Evolutionary conservation across 2,888 invertebrate genomes (phyloP).

Genomic region (Phengaris arion): DNA sequence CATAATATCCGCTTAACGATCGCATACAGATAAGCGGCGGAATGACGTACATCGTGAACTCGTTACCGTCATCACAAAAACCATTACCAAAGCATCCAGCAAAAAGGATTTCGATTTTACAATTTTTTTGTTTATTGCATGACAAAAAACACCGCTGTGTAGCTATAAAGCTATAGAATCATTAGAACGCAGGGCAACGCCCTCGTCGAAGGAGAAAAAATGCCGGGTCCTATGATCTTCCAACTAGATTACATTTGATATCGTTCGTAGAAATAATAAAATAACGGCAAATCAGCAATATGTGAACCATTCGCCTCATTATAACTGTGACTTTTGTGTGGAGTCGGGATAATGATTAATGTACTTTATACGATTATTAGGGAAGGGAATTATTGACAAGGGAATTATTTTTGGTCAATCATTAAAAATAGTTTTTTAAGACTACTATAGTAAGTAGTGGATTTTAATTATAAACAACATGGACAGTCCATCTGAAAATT

Average conservation of each 20-base stretch:
- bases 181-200: not conserved
- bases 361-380: too few species aligned
- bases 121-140: not conserved
- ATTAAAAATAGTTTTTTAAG: too few species aligned
- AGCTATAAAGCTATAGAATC: not conserved
- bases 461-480: not conserved
- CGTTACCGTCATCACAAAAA: not conserved
- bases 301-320: not conserved
- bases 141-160: not conserved
- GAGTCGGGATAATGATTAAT: not conserved
- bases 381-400: too few species aligned
- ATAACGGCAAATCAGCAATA: constrained; percentile 1
- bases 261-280: not conserved
- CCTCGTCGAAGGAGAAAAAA: not conserved
- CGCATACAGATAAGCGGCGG: not conserved
- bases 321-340: constrained; percentile 3
- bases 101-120: constrained; percentile 4
- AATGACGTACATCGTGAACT: not conserved
- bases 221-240: not conserved
- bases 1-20: not conserved
- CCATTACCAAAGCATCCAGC: not conserved
- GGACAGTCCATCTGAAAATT: too few species aligned
- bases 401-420: too few species aligned
- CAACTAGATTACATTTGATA: constrained; percentile 16
- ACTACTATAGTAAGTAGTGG: not conserved